A percentile compares a stretch with the other conserved stretches of the same genome.
Conservation (phyloP, 2,888 invertebrate genomes). For the Caenorhabditis becei region DNA sequence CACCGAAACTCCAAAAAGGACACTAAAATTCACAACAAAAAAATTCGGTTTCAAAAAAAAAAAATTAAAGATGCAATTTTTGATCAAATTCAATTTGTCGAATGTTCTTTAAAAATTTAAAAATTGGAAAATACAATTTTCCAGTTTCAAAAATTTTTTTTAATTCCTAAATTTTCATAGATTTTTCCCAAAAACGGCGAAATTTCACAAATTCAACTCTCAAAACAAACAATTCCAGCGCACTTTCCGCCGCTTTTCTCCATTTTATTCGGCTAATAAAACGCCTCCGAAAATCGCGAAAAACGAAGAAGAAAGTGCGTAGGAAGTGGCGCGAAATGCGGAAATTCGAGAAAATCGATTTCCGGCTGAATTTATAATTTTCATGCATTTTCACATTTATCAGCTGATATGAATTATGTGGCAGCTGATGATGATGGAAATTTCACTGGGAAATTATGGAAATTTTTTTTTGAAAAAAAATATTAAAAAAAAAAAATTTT, state of each 20-base stretch:
- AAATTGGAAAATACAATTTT: too few relatives aligned
- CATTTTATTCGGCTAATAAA: not conserved
- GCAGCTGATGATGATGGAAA: not conserved
- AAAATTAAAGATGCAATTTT: not conserved
- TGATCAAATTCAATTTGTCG: not conserved
- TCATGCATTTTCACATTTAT: not conserved
- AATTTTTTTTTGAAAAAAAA: not conserved
- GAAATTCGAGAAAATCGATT: constrained; percentile 20
- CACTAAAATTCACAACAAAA: too few relatives aligned
- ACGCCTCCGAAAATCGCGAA: not conserved
- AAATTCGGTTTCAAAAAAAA: too few relatives aligned
- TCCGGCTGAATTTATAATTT: not conserved
- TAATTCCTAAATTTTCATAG: too few relatives aligned
- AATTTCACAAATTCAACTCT: too few relatives aligned
- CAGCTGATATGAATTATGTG: too few relatives aligned
- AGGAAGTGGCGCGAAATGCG: not conserved
- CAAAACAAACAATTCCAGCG: not conserved
- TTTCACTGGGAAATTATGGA: not conserved
- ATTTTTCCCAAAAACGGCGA: too few relatives aligned
- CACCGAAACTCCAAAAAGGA: too few relatives aligned
- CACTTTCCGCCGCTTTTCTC: not conserved
- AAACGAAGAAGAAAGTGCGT: not conserved
- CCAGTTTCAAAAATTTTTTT: too few relatives aligned
- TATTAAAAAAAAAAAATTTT: not conserved
- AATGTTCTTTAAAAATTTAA: too few relatives aligned